Base-by-base conservation (phyloP, 2,797 vertebrate genomes). In the Rhinichthys osculus region DNA sequence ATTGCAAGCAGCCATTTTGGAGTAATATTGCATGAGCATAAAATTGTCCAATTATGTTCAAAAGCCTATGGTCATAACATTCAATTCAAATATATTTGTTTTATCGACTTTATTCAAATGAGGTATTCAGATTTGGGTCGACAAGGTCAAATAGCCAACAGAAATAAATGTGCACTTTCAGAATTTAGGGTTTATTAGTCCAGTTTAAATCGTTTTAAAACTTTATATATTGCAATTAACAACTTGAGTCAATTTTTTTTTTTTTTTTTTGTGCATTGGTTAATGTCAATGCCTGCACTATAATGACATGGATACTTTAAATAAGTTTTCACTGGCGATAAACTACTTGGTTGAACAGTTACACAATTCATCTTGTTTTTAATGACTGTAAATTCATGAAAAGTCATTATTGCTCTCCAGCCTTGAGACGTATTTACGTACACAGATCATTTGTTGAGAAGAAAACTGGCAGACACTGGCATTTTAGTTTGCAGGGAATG, bases 321-420 rank as follows among this genome's bases (percentile, higher is more conserved):
- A 59, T 17, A 30, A 1, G 44, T 74, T 76, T 54, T 76, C 27
- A 6, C 44, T 21, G 14, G 17, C 19, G 27, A 33, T 21, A 57
- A 27, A 30, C 13, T 30, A 35, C 19, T 35, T 38, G 19, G 0
- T 38, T 81, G 30, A 66, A 47, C 40, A 66, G 59, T 44, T 16
- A 21, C 40, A 47, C 59, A 66, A 21, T 79, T 47, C 3, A 3
- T 66, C 21, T 38, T 16, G 54, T 1, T 66, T 47, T 80, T 33
- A 79, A 67, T 69, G 11, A 81, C 7, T 64, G 77, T 44, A 64
- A 30, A 64, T 64, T 62, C 14, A 71, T 85, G 40, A 86, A 86
- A 78, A 67, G 62, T 70, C 50, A 70, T 85, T 33, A 7, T 38
- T 44, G 21, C 30, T 38, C 47, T 78, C 38, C 54, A 73, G 23